A percentile compares a stretch with the other conserved stretches of the same genome.
Conservation (phyloP, 37 sponge, comb jelly and placozoan species). For the Beroe forskalii region DNA sequence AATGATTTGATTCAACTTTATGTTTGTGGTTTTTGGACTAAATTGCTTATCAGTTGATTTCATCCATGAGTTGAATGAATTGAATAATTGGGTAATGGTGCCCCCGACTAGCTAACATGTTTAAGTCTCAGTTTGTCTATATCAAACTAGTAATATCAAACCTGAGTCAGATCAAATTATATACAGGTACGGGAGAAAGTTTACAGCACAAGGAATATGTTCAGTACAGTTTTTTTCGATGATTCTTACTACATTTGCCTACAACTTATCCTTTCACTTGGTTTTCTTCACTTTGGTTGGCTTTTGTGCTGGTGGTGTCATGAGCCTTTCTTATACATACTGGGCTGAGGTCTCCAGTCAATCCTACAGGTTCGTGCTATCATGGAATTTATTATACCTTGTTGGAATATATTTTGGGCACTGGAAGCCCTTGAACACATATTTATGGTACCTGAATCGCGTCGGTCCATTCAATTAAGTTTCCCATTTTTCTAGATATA, state of each 20-base stretch:
- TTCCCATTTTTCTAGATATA: no score
- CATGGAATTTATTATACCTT: no score
- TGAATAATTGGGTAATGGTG: no score
- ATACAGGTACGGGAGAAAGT: slow-evolving; percentile 42
- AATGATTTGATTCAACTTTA: no score
- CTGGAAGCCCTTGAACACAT: no score
- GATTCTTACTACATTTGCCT: background rate
- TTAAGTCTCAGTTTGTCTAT: no score
- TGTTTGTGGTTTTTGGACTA: no score
- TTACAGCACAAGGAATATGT: background rate
- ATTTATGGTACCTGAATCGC: no score
- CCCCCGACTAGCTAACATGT: no score
- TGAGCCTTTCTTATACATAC: slow-evolving; percentile 1
- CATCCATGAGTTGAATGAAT: background rate
- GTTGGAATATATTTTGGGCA: background rate
- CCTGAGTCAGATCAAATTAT: no score
- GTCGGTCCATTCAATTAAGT: no score
- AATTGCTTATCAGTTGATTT: background rate
- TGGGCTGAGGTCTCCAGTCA: slow-evolving; percentile 49
- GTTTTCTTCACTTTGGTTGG: background rate
- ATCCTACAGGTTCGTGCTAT: background rate
- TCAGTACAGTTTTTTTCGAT: background rate
- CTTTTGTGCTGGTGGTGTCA: background rate
- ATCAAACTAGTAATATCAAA: no score
- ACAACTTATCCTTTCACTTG: background rate